Base-by-base conservation (phyloP, 1,140 invertebrate species). In the Octopus bimaculoides region DNA sequence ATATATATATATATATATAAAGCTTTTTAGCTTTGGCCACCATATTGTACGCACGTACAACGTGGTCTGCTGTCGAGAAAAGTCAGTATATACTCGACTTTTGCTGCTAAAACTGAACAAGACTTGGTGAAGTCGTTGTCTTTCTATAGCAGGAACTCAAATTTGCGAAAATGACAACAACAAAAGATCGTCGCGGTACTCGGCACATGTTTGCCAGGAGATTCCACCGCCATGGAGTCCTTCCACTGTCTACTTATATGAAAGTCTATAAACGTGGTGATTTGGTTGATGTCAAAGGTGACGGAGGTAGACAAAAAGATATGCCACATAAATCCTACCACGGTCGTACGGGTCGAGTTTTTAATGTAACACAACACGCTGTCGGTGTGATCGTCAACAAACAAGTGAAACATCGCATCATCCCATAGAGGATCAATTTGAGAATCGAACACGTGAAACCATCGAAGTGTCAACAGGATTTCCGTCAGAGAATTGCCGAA, bases 371-470 rank as follows among this genome's bases (percentile, higher is more conserved):
- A 26, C 94, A 94, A 79, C 97, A 98, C 88, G 98, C 97, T 85
- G 93, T 99, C 79, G 98, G 98, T 87, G 95, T 99, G 20, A 97
- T 99, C 89, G 98, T 99, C n/a, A 99, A 99, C 92, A 99, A 99
- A 91, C 92, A 97, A 86, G 96, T 99, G 6, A 93, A 95, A 77
- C 87, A 89, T 80, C 88, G 90, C 83, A 96, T 99, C 87, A 94
- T 99, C 85, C 94, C 96, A 54, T 99, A 99, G 90, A 94, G 93
- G 83, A 98, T 99, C 87, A 99, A 99, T 90, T 93, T 99, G 52
- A 93, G 98, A 83, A 94, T 99, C 90, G 98, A 99, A 89, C 98
- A 99, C 87, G 93, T 99, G 8, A 97, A 94, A 83, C 98, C 98
- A 91, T 98, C 97, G 41, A 98, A 97, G 89, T 99, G 97, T 91